Evolutionary conservation across 2,888 invertebrate genomes (phyloP).

Genomic region (Fissipunctia ypsillon): DNA sequence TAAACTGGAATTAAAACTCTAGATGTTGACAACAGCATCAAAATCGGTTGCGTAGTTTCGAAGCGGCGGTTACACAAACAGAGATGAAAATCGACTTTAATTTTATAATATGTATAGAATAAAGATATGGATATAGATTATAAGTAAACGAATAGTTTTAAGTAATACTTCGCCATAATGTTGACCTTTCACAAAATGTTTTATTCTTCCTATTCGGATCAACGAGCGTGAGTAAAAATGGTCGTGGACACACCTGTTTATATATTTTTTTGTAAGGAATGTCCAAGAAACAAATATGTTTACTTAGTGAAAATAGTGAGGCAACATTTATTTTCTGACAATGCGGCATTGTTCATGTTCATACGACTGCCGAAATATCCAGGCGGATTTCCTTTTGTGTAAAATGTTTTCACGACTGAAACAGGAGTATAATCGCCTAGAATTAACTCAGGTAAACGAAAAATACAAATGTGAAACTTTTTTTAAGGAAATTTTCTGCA

Average conservation of each 20-base stretch:
- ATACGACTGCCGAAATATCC: slow-evolving; percentile 43
- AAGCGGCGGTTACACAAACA: no score
- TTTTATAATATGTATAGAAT: not conserved
- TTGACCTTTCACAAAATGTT: slow-evolving; percentile 17
- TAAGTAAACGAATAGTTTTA: not conserved
- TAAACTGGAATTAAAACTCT: not conserved
- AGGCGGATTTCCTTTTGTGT: slow-evolving; percentile 28
- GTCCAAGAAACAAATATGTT: slow-evolving; percentile 59
- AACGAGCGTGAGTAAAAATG: slow-evolving; percentile 39
- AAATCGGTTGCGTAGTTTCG: not conserved
- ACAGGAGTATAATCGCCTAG: not conserved
- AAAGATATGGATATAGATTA: no score
- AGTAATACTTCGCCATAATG: not conserved
- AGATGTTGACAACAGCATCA: not conserved
- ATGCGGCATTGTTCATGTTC: slow-evolving; percentile 55
- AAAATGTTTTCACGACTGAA: slow-evolving; percentile 21
- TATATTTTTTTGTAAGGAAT: slow-evolving; percentile 44
- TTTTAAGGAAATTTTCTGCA: not conserved
- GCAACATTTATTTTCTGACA: slow-evolving; percentile 59
- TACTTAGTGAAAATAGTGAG: slow-evolving; percentile 60
- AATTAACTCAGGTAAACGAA: slow-evolving; percentile 18
- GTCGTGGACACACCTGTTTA: slow-evolving; percentile 52
- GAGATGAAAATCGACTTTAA: no score
- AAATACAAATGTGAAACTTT: not conserved
- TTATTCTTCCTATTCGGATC: slow-evolving; percentile 9